Conservation (phyloP, 2,797 vertebrate species). For the Silurus aristotelis region DNA sequence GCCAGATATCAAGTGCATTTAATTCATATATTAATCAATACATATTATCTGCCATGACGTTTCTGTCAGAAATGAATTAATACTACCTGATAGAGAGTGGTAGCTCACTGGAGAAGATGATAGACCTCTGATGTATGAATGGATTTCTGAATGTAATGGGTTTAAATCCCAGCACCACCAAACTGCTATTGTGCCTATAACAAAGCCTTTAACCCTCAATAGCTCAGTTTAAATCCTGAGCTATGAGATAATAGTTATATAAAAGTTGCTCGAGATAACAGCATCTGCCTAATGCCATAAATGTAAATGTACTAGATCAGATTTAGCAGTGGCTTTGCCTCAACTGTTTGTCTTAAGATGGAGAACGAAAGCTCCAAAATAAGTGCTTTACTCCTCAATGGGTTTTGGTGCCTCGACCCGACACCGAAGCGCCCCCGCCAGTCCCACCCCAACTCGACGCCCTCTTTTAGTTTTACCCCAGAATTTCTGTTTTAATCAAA, state of each 20-base stretch:
- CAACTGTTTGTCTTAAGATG: conserved; percentile 57
- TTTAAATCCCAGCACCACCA: no score
- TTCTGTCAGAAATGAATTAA: conserved; percentile 61
- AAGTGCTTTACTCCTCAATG: conserved; percentile 63
- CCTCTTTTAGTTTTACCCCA: conserved; percentile 56
- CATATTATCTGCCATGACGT: conserved; percentile 54
- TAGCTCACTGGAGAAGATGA: no score
- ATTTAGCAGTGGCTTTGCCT: conserved; percentile 51
- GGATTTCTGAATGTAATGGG: no score
- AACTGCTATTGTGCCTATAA: no score
- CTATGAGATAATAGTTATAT: no score
- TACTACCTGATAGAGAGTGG: conserved; percentile 28
- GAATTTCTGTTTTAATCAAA: conserved; percentile 96
- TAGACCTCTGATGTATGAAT: no score
- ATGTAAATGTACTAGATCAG: conserved; percentile 49
- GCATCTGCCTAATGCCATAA: no score
- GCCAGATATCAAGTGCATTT: conserved; percentile 41
- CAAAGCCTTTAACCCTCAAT: no score
- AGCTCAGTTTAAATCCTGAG: no score
- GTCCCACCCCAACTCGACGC: conserved; percentile 59
- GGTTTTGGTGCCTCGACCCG: conserved; percentile 62
- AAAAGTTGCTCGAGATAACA: no score
- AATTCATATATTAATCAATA: conserved; percentile 42
- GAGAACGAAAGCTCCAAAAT: conserved; percentile 57
- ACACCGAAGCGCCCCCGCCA: conserved; percentile 65